A percentile compares a stretch with the other conserved stretches of the same genome.
Evolutionary conservation across 2,888 invertebrate genomes (phyloP).

Genomic region (Pachliopta kotzebuea): DNA sequence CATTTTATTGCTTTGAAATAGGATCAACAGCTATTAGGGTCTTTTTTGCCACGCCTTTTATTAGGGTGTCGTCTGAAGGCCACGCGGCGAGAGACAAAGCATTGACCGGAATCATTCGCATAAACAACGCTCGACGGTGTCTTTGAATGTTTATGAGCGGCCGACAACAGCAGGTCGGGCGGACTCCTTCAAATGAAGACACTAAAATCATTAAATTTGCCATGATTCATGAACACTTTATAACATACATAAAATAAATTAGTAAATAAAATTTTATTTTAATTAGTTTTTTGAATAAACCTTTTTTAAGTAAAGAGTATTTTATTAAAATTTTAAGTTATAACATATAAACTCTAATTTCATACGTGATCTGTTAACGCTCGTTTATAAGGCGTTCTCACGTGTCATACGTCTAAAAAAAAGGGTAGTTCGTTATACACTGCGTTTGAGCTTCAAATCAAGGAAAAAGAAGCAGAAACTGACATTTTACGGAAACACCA

Average conservation of each 20-base stretch:
- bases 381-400: no score
- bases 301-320: no score
- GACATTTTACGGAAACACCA: no score
- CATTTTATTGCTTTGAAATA: constrained; percentile 77
- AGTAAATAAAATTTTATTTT: no score
- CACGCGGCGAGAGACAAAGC: constrained; percentile 75
- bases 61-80: constrained; percentile 78
- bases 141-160: constrained; percentile 65
- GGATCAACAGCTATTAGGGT: constrained; percentile 74
- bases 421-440: no score
- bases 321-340: no score
- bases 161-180: constrained; percentile 33
- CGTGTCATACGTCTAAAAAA: no score
- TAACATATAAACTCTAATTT: no score
- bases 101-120: constrained; percentile 68
- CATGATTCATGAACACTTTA: constrained; percentile 16
- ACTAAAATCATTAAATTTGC: constrained; percentile 26
- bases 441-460: no score
- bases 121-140: constrained; percentile 76
- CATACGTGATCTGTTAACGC: no score
- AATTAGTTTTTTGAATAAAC: no score
- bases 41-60: constrained; percentile 78
- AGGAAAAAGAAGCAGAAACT: no score
- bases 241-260: background rate
- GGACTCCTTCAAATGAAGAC: constrained; percentile 25